Percentiles rank a stretch among this genome's conserved stretches.
Evolutionary conservation across 2,113 vertebrate species (phyloP).

Genomic region (Thunnus thynnus): DNA sequence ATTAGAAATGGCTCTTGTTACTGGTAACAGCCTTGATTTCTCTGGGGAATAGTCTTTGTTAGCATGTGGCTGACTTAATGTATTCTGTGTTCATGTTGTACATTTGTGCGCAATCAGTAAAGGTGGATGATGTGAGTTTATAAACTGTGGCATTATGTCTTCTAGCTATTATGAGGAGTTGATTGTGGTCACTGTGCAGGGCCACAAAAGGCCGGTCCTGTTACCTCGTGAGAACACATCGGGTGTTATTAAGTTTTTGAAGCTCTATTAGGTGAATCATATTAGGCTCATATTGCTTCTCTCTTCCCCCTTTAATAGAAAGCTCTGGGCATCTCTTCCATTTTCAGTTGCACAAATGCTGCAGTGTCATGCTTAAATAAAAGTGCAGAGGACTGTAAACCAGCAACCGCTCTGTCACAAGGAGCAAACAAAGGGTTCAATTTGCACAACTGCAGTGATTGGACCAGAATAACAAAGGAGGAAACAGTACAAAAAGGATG

Average conservation of each 20-base stretch:
- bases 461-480: not conserved
- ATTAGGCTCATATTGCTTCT: conserved; percentile 43
- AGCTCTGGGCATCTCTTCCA: not conserved
- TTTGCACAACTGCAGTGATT: not conserved
- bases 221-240: conserved; percentile 38
- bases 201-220: conserved; percentile 18
- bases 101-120: not conserved
- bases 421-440: not conserved
- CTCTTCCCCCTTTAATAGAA: conserved; percentile 5
- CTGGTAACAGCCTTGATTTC: conserved; percentile 36
- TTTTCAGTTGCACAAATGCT: conserved; percentile 22
- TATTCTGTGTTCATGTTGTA: not conserved
- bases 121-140: not conserved
- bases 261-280: conserved; percentile 26
- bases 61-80: not conserved
- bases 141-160: not conserved
- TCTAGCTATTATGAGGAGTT: conserved; percentile 15
- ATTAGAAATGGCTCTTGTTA: conserved; percentile 32
- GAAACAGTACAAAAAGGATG: not conserved
- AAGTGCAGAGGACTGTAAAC: conserved; percentile 19
- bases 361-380: conserved; percentile 8
- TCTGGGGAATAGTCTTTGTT: conserved; percentile 18
- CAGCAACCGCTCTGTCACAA: not conserved
- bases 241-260: conserved; percentile 35
- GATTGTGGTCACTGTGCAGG: conserved; percentile 25